phyloP scores from a whole-genome alignment of 1,140 invertebrate genomes.

The Callitettix versicolor region DNA sequence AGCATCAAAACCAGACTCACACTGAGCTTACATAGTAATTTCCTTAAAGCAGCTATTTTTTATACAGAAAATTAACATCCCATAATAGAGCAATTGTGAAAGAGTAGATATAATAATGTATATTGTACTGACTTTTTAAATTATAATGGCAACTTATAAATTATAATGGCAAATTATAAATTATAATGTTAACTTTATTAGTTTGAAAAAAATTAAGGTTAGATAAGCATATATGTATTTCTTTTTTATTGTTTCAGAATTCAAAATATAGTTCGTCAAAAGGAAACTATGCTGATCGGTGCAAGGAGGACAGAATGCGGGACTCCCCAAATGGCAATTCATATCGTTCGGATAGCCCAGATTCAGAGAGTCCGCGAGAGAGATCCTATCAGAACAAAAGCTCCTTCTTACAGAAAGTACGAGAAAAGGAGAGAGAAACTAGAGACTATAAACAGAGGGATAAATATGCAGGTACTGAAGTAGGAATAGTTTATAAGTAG shows the following conservation, averaged over 20 bases:
- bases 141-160: too few species aligned
- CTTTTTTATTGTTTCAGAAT: slow-evolving; percentile 41
- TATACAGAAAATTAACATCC: too few species aligned
- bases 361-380: slow-evolving; percentile 54
- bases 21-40: too few species aligned
- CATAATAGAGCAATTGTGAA: too few species aligned
- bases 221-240: too few species aligned
- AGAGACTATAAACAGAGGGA: slow-evolving; percentile 81
- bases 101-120: too few species aligned
- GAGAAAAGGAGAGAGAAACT: slow-evolving; percentile 83
- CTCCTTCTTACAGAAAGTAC: slow-evolving; percentile 60
- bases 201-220: too few species aligned
- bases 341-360: slow-evolving; percentile 59
- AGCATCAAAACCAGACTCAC: too few species aligned
- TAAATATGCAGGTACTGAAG: slow-evolving; percentile 60
- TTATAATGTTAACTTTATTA: too few species aligned
- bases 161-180: too few species aligned
- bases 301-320: slow-evolving; percentile 46
- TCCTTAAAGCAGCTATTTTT: too few species aligned
- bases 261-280: slow-evolving; percentile 64
- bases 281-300: slow-evolving; percentile 47
- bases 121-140: too few species aligned
- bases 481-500: slow-evolving; percentile 5
- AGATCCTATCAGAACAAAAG: slow-evolving; percentile 62
- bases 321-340: slow-evolving; percentile 63